Percentiles rank a stretch among this genome's conserved stretches.
Conservation (phyloP, 2,888 invertebrate species). For the Beris morrisii region DNA sequence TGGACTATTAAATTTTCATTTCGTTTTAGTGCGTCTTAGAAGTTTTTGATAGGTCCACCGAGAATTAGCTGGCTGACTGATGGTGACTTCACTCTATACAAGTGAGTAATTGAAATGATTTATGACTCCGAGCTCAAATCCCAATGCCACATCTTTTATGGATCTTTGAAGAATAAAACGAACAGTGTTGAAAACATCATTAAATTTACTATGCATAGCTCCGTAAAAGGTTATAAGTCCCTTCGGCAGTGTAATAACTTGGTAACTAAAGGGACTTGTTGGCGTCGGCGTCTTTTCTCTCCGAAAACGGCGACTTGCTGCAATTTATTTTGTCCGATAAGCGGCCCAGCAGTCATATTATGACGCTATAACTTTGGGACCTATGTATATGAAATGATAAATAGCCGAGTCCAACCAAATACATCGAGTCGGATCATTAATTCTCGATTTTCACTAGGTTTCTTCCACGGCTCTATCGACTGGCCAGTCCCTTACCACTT, state of each 20-base stretch:
- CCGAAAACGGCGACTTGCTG: neutral
- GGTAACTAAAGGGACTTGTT: too few relatives aligned
- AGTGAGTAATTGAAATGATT: slow-evolving; percentile 5
- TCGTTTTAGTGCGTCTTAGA: too few relatives aligned
- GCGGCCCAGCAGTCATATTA: slow-evolving; percentile 3
- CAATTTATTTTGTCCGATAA: slow-evolving; percentile 13
- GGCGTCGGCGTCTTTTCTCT: neutral
- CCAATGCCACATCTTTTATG: neutral
- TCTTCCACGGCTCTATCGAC: slow-evolving; percentile 8
- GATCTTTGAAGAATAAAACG: too few relatives aligned
- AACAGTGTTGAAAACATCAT: too few relatives aligned
- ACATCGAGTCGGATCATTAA: slow-evolving; percentile 8
- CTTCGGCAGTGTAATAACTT: too few relatives aligned
- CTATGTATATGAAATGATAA: neutral
- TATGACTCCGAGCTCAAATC: slow-evolving; percentile 9
- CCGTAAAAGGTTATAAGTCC: too few relatives aligned
- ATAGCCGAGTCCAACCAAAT: slow-evolving; percentile 16
- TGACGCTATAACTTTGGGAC: neutral
- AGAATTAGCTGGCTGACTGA: too few relatives aligned
- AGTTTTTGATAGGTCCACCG: too few relatives aligned
- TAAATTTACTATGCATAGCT: too few relatives aligned
- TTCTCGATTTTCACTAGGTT: slow-evolving; percentile 1
- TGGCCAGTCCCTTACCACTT: too few relatives aligned
- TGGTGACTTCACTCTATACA: too few relatives aligned
- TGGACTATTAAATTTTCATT: too few relatives aligned